Conservation (phyloP, 1,140 invertebrate species). For the Halictus rubicundus region DNA sequence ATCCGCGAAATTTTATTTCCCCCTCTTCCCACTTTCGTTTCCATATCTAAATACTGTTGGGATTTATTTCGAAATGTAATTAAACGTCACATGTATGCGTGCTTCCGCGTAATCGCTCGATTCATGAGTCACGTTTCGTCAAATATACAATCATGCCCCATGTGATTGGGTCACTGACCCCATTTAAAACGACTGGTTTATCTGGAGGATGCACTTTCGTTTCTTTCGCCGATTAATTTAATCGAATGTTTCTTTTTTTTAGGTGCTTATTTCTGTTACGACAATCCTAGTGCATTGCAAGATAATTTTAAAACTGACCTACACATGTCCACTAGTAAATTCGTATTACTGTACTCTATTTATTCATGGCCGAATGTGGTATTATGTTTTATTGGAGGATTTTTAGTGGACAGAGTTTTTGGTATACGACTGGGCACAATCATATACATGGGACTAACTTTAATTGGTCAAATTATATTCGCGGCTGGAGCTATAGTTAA, state of each 20-base stretch:
- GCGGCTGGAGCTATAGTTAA: conserved; percentile 91
- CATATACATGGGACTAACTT: conserved; percentile 91
- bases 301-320: conserved; percentile 93
- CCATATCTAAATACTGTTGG: neutral
- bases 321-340: conserved; percentile 89
- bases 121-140: conserved; percentile 1
- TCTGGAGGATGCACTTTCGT: neutral
- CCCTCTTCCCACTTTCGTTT: neutral
- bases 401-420: conserved; percentile 96
- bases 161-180: neutral
- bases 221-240: neutral
- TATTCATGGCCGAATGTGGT: conserved; percentile 99
- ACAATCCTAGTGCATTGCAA: conserved; percentile 96
- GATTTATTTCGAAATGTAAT: neutral
- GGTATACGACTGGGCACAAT: conserved; percentile 95
- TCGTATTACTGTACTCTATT: conserved; percentile 94
- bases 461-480: conserved; percentile 94
- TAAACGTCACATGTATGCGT: neutral
- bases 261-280: conserved; percentile 99
- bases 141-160: neutral
- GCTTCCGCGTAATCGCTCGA: neutral
- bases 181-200: conserved; percentile 4
- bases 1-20: conserved; percentile 1
- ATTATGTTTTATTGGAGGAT: conserved; percentile 97
- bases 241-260: conserved; percentile 78